A percentile compares a stretch with the other conserved stretches of the same genome.
These are phyloP conservation scores for Limulus polyphemus DNA, from an alignment of 2,888 invertebrate species.

Conservation along the genomic window DNA sequence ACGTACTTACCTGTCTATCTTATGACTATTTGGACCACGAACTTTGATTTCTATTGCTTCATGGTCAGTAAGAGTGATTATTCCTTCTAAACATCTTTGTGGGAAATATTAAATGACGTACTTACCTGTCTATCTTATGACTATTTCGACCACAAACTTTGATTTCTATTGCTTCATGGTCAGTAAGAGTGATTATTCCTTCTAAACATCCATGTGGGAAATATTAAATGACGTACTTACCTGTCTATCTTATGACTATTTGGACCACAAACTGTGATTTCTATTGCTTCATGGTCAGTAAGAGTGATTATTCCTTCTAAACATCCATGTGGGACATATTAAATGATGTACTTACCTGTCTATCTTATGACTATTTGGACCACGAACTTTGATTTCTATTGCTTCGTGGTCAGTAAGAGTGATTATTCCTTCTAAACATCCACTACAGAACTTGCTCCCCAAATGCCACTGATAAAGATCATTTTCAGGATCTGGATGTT, in stretches of 20 bases:
- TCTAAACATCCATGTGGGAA: constrained; percentile 53
- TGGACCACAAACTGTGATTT: constrained; percentile 55
- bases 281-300: constrained; percentile 40
- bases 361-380: constrained; percentile 37
- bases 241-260: too few relatives aligned
- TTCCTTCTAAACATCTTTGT: constrained; percentile 52
- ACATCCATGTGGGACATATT: too few relatives aligned
- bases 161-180: constrained; percentile 43
- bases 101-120: too few relatives aligned
- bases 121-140: too few relatives aligned
- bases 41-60: constrained; percentile 49
- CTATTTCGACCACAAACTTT: constrained; percentile 56
- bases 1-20: too few relatives aligned
- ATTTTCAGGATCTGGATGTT: constrained; percentile 45
- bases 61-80: constrained; percentile 46
- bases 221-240: too few relatives aligned
- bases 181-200: constrained; percentile 50
- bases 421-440: constrained; percentile 53
- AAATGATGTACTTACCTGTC: too few relatives aligned
- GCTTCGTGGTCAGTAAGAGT: constrained; percentile 41
- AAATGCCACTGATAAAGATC: constrained; percentile 58
- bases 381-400: constrained; percentile 53
- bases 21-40: too few relatives aligned
- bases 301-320: constrained; percentile 55
- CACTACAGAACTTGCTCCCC: constrained; percentile 48